Base-by-base conservation (phyloP, 1,140 invertebrate species). In the Olivierus martensii region DNA sequence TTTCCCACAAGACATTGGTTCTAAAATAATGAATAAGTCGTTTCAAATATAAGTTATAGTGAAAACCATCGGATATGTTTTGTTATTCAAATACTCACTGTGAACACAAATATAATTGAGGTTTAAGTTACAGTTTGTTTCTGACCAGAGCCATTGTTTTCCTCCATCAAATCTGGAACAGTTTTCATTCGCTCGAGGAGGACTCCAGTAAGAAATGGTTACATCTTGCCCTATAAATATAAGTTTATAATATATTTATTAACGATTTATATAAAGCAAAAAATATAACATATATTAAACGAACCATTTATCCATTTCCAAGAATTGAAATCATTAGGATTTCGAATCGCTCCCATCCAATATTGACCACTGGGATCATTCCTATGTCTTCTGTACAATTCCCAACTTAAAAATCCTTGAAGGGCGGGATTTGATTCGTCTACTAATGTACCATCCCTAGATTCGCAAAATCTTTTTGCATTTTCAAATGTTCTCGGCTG, bases 101-200 rank as follows among this genome's bases (percentile, higher is more conserved):
- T 93, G 87, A 72, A 94, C 88, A 65, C 90, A 94, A 54, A 94
- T 92, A 68, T 83, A 93, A 71, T 93, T 91, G 21, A 92, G 72
- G 51, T 79, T 77, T 3, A 80, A 78, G 50, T 81, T 79, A 67
- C 90, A 94, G 65, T 90, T 82, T 11, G 87, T 92, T 62, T 91
- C 87, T 1, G 85, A 87, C 90, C 90, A 94, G 0, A 94, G 76
- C 88, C 88, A 94, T 11, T 88, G 88, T 67, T 87, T 88, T 60
- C 83, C 84, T 52, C 89, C 89, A 65, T 93, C 89, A 65, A 89
- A 93, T 37, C 87, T 69, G 2, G 88, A 87, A 63, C 90, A 94
- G 59, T 87, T 83, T 45, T 87, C 83, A 51, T 79, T 78, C 2
- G 80, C 82, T 4, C 83, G 83, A 0, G 86, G 85, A 36, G 84